Conservation (phyloP, 2,113 vertebrate genomes). For the Thymallus thymallus region DNA sequence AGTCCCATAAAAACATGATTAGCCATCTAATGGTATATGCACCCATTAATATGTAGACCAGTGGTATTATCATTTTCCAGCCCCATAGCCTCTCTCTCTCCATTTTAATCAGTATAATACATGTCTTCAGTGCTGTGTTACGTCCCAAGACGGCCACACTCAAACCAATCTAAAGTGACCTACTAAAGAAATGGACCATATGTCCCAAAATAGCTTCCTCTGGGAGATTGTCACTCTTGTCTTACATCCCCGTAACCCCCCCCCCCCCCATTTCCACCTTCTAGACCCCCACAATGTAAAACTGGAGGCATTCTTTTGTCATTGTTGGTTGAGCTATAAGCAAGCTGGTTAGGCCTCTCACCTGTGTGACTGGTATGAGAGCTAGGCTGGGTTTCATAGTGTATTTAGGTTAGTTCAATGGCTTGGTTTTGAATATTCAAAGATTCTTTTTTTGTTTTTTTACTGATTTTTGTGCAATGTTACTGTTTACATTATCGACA, state of each 20-base stretch:
- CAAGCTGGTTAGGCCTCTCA: not conserved
- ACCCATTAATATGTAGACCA: not conserved
- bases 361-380: too few species aligned
- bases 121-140: not conserved
- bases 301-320: not conserved
- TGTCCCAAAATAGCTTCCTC: constrained; percentile 35
- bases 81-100: not conserved
- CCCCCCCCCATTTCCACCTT: not conserved
- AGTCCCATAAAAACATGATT: not conserved
- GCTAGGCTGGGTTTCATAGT: not conserved
- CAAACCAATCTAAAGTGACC: constrained; percentile 44
- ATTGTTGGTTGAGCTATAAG: not conserved
- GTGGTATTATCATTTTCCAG: not conserved
- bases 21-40: not conserved
- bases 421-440: not conserved
- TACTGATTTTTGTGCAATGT: not conserved
- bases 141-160: not conserved
- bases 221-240: constrained; percentile 13
- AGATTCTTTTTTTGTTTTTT: not conserved
- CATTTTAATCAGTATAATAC: not conserved
- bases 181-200: constrained; percentile 44
- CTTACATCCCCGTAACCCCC: not conserved
- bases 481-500: constrained; percentile 21
- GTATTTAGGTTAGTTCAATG: not conserved
- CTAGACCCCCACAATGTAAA: not conserved